Evolutionary conservation across 2,113 vertebrate species (phyloP), one percentile per base, ranked within the genome.

Genomic region (Rhodinocichla rosea): DNA sequence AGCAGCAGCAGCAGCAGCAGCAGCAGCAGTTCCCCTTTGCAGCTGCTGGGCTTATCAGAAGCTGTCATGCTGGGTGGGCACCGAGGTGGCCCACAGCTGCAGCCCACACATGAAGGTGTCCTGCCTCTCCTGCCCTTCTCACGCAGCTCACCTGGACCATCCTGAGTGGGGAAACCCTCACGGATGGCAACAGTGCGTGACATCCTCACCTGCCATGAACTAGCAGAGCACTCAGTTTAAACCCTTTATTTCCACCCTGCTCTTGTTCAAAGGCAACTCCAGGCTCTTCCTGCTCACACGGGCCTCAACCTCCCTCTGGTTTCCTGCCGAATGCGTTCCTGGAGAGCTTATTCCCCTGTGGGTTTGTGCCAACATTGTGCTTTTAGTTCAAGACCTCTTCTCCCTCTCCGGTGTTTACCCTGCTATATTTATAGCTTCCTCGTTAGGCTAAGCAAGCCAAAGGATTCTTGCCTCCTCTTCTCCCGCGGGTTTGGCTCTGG

Each of bases 291-390:
- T 93, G 88, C 92, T 92, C 90, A 44, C 2, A 1, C 86, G 94
- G 83, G 85, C 80, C 84, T 89, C 91, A 89, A 6, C 71, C 76
- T 88, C 60, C 79, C 79, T 90, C 70, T 12, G 1, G 79, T 94
- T 97, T 97, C 95, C 96, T 97, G 94, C 82, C 0, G 4, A 93
- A 65, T 74, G 39, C 1, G 65, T 96, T 96, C 96, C 96, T 97
- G 92, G 90, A 97, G 86, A 95, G 92, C 37, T 94, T 93, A 94
- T 87, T 95, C 79, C 90, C 92, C 30, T 0, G 3, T 89, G 95
- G 73, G 64, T 77, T 95, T 44, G 18, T 94, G 96, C 95, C 96
- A 97, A 95, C 92, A 95, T 96, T 95, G 94, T 97, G 86, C 94
- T 88, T 96, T 90, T 87, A 94, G 86, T 92, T 96, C 92, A 92